Percentiles rank a stretch among this genome's conserved stretches.
phyloP scores from a whole-genome alignment of 1,140 invertebrate species.

The Rhynchophorus ferrugineus region DNA sequence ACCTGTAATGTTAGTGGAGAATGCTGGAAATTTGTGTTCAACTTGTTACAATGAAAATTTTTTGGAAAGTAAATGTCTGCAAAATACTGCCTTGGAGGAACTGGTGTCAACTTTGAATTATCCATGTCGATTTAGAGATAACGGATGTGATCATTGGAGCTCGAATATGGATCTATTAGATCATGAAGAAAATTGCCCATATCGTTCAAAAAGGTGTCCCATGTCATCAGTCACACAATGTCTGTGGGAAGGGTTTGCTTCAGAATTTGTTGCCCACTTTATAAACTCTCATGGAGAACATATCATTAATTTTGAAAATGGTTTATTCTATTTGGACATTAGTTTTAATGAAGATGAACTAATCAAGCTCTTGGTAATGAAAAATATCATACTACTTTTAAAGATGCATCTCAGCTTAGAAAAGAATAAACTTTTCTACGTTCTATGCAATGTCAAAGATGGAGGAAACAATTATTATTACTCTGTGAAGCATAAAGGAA shows the following conservation, averaged over 20 bases:
- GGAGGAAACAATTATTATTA: slow-evolving; percentile 22
- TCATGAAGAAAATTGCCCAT: slow-evolving; percentile 27
- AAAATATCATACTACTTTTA: slow-evolving; percentile 21
- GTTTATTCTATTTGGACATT: slow-evolving; percentile 23
- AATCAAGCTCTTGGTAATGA: slow-evolving; percentile 19
- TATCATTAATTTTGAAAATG: slow-evolving; percentile 24
- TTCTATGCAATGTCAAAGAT: slow-evolving; percentile 26
- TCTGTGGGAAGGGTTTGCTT: slow-evolving; percentile 24
- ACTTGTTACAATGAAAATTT: slow-evolving; percentile 20
- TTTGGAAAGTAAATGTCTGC: slow-evolving; percentile 15
- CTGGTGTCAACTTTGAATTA: slow-evolving; percentile 14
- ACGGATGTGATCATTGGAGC: slow-evolving; percentile 22
- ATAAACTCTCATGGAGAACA: slow-evolving; percentile 25
- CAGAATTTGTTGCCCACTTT: slow-evolving; percentile 26
- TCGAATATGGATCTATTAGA: slow-evolving; percentile 16
- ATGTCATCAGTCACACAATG: slow-evolving; percentile 20
- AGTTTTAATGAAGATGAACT: slow-evolving; percentile 17
- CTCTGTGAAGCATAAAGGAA: slow-evolving; percentile 27
- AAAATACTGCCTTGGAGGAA: slow-evolving; percentile 20
- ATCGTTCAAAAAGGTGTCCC: slow-evolving; percentile 23
- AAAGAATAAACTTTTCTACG: slow-evolving; percentile 22
- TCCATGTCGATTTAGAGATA: slow-evolving; percentile 22
- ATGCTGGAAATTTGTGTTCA: slow-evolving; percentile 20
- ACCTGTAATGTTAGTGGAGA: slow-evolving; percentile 24
- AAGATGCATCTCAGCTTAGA: slow-evolving; percentile 20